Evolutionary conservation across 1,140 invertebrate genomes (phyloP), one percentile per base, ranked within the genome.

Genomic region (Atopsyche davidsoni): DNA sequence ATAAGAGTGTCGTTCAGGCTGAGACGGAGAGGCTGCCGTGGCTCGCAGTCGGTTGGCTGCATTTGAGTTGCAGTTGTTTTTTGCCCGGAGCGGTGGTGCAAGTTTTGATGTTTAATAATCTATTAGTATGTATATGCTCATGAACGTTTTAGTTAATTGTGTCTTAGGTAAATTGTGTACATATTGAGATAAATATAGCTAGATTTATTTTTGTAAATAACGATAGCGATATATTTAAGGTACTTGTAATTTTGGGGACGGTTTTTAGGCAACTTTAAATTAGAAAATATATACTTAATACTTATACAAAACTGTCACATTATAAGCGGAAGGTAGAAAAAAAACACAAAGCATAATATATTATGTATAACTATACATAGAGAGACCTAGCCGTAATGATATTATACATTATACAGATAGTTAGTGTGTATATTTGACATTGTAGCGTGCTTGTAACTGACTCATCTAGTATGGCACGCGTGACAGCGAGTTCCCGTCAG

Each of bases 171-270:
- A 57, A 57, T 57, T 57, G 53, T 35, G 39, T 56, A 32, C 36
- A 47, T 52, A 56, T 31, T 51, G 22, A 44, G 35, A 36, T 40
- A 22, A 52, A 51, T 17, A 49, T 53, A 50, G 31, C 25, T 57
- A 53, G 55, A 57, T 57, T 49, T 57, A 57, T 57, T 57, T 57
- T 57, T 57, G 55, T 57, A 57, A 57, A 57, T 57, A 57, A 50
- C 32, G 41, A 50, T 57, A 57, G 55, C 47, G 49, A 57, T 43
- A 46, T 32, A 41, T 43, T 48, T 52, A 57, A 52, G 38, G 25
- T 57, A 57, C 36, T 51, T 36, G 50, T 57, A 57, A 57, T 49
- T 48, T 50, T 40, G 51, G 55, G 47, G 32, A 57, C 35, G 55
- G 55, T 57, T 57, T 42, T 53, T 57, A 57, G 51, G 51, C 51